Percentiles rank a stretch among this genome's conserved stretches.
These are phyloP conservation scores for Picathartes gymnocephalus DNA, from an alignment of 2,113 vertebrate species.

Conservation along the genomic window DNA sequence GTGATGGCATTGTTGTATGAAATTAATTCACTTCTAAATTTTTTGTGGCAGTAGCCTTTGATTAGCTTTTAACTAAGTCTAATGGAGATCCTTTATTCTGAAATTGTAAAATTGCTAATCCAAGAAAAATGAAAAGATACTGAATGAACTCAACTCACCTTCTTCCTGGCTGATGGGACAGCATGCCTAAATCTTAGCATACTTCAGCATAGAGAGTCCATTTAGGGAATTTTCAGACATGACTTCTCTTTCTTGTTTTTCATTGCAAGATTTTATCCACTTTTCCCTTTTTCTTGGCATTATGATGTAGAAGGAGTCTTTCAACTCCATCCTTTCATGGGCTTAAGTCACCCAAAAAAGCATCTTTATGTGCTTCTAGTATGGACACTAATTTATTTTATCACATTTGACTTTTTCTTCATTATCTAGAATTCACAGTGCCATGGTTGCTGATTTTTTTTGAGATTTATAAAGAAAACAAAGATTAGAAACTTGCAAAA, in stretches of 20 bases:
- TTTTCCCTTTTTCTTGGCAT: not conserved
- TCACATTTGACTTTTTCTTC: not conserved
- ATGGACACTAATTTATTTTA: not conserved
- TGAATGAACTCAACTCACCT: not conserved
- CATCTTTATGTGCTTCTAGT: not conserved
- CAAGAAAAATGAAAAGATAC: not conserved
- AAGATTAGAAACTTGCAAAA: not conserved
- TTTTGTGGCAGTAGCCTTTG: not conserved
- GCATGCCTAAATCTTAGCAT: fast-evolving
- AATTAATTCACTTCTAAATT: not conserved
- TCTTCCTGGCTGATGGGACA: not conserved
- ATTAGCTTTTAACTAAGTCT: not conserved
- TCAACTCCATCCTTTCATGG: not conserved
- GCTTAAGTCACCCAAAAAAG: not conserved
- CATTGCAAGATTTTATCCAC: not conserved
- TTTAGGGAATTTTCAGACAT: not conserved
- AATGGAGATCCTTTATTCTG: not conserved
- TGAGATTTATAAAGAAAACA: slow-evolving; percentile 12
- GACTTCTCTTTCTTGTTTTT: not conserved
- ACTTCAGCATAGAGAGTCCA: not conserved
- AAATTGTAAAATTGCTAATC: not conserved
- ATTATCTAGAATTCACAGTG: not conserved
- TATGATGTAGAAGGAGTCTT: not conserved
- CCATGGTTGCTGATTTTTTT: not conserved
- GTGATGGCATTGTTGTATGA: not conserved